Conservation (phyloP, 2,888 invertebrate genomes). For the Philaethria dido region DNA sequence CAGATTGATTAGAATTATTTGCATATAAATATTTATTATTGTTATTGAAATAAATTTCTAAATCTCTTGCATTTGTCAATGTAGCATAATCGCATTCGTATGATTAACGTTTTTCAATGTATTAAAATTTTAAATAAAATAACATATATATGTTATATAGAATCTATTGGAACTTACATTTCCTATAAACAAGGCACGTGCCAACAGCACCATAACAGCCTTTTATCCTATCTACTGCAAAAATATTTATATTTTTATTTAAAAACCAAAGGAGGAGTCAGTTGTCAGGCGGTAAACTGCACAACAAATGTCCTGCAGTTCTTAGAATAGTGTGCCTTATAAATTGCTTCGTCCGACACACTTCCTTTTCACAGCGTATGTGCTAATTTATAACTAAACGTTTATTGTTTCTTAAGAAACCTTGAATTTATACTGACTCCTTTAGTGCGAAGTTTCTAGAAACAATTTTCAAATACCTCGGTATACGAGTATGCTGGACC, state of each 20-base stretch:
- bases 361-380: conserved; percentile 23
- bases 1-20: background rate
- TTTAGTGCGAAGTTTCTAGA: conserved; percentile 2
- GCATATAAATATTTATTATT: too few species aligned
- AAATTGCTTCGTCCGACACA: conserved; percentile 57
- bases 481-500: background rate
- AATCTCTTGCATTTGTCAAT: background rate
- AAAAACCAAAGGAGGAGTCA: background rate
- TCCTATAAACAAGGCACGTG: too few species aligned
- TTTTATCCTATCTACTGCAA: background rate
- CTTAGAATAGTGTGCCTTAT: conserved; percentile 56
- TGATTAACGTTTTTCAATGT: too few species aligned
- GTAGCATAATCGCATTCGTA: too few species aligned
- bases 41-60: too few species aligned
- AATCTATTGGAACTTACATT: too few species aligned
- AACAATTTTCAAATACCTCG: background rate
- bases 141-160: too few species aligned
- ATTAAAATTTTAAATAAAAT: too few species aligned
- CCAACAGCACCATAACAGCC: background rate
- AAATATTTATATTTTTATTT: background rate
- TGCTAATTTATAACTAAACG: conserved; percentile 22
- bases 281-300: conserved; percentile 45
- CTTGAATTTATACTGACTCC: conserved; percentile 10
- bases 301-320: conserved; percentile 54
- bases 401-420: conserved; percentile 20